Conservation (phyloP, 2,888 invertebrate genomes). For the Drosophila barbarae region DNA sequence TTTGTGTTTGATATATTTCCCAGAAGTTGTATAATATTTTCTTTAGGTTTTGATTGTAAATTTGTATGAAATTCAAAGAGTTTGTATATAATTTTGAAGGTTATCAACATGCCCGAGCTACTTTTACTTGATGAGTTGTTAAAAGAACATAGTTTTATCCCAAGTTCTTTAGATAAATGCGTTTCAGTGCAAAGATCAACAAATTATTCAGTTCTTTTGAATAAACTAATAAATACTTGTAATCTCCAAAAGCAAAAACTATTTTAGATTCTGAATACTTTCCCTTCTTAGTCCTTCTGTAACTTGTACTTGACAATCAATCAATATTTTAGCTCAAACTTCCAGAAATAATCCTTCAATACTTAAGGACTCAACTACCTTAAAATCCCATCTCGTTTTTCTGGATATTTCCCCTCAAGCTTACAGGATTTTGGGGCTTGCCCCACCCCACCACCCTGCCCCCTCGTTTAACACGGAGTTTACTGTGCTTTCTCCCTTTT, state of each 20-base stretch:
- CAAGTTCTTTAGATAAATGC: too few relatives aligned
- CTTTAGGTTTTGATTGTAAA: neutral
- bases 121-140: neutral
- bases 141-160: too few relatives aligned
- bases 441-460: too few relatives aligned
- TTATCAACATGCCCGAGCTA: neutral
- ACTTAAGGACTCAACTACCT: neutral
- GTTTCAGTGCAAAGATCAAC: too few relatives aligned
- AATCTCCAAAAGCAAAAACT: neutral
- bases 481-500: slow-evolving; percentile 7
- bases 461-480: slow-evolving; percentile 10
- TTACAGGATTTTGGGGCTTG: neutral
- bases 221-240: too few relatives aligned
- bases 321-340: neutral
- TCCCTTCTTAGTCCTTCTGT: neutral
- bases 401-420: neutral
- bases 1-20: neutral
- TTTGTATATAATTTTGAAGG: neutral
- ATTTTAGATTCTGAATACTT: neutral
- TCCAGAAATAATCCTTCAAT: neutral
- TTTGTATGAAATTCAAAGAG: neutral
- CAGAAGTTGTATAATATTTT: neutral
- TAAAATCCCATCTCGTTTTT: neutral
- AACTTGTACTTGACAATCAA: neutral
- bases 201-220: neutral